Base-by-base conservation (phyloP, 2,797 vertebrate genomes). In the Leptodactylus fallax region DNA sequence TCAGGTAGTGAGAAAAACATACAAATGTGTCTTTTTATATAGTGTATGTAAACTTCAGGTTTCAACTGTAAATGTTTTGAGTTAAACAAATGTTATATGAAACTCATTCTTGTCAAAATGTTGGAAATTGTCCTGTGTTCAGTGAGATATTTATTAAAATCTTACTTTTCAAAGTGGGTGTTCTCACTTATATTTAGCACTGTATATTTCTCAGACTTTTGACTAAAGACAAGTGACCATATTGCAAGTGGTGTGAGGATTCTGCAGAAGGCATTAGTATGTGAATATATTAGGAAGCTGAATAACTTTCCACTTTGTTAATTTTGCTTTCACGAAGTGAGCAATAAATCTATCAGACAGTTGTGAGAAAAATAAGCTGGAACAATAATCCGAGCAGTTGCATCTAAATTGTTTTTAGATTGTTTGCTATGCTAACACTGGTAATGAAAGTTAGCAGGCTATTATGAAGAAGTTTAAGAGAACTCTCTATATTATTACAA, bases 381-480 rank as follows among this genome's bases (percentile, higher is more conserved):
- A 25, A 2, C 27, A 81, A 61, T 81, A 81, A 65, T 69, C 58
- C 71, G 49, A 71, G 61, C 61, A 81, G 80, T 74, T 45, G n/a
- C 36, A 76, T 12, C n/a, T 79, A 58, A 84, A 84, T 88, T 88
- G 81, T 84, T 88, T 83, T 83, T 80, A 36, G 5, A 81, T 87
- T 84, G 76, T 79, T 88, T 84, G 76, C 47, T 87, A 47, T 78
- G 49, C 60, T 83, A 87, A 87, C 45, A 77, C n/a, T 65, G 87
- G 83, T 67, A 65, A 78, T 87, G 61, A n/a, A 84, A 58, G 11
- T 78, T 69, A 25, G 49, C n/a, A 49, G 51, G 45, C 27, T 21
- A 88, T 65, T 47, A 85, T 72, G 65, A 60, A 76, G 76, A 74
- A 81, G 77, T 87, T 76, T 82, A 83, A 85, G 55, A 88, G 47